A percentile compares a stretch with the other conserved stretches of the same genome.
phyloP scores from a whole-genome alignment of 2,888 invertebrate species.

The Smittia aterrima region DNA sequence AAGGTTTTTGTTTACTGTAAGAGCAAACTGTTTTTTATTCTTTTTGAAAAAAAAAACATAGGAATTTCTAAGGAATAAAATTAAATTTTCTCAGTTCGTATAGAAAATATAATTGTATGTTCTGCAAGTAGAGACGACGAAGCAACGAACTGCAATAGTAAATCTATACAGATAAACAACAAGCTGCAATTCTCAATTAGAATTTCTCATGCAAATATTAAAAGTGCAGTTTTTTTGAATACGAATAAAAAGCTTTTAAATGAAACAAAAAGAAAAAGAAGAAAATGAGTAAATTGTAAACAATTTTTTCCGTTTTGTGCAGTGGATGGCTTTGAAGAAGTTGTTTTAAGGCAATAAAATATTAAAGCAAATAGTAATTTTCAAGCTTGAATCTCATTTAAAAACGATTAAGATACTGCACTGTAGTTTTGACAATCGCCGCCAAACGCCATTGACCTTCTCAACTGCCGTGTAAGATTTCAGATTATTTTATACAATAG shows the following conservation, averaged over 20 bases:
- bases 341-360: conserved; percentile 7
- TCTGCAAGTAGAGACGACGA: conserved; percentile 12
- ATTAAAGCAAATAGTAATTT: conserved; percentile 1
- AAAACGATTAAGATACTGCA: background rate
- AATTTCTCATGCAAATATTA: conserved; percentile 36
- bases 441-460: background rate
- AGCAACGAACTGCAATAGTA: background rate
- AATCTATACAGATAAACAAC: conserved; percentile 21
- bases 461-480: background rate
- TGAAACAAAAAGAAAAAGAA: background rate
- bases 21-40: conserved; percentile 23
- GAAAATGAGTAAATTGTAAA: conserved; percentile 27
- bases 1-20: conserved; percentile 31
- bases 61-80: conserved; percentile 22
- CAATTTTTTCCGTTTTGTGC: background rate
- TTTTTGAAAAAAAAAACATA: conserved; percentile 14
- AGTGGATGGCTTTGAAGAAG: conserved; percentile 27
- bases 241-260: background rate
- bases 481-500: too few relatives aligned
- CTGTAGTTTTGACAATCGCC: background rate
- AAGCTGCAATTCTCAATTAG: conserved; percentile 31
- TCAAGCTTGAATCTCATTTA: background rate
- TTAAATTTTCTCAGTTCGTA: conserved; percentile 33
- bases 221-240: conserved; percentile 27
- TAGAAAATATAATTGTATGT: conserved; percentile 29